phyloP scores from a whole-genome alignment of 1,140 invertebrate genomes.

The Drosophila eugracilis region DNA sequence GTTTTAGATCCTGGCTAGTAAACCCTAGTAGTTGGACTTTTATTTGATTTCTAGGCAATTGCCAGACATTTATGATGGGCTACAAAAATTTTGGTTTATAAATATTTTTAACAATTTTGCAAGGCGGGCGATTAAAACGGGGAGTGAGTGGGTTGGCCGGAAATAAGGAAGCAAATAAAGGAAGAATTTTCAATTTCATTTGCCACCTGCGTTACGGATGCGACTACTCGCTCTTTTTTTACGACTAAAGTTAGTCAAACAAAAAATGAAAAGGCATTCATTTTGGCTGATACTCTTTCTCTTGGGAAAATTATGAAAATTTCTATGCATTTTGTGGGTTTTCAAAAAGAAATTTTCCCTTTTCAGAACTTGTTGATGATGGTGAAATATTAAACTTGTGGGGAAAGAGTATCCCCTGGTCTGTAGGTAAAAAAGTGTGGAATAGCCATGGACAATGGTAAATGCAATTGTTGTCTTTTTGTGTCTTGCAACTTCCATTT shows the following conservation, averaged over 20 bases:
- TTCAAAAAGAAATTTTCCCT: no score
- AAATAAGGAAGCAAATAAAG: constrained; percentile 26
- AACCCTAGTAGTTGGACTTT: background rate
- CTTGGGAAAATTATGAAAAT: no score
- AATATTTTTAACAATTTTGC: no score
- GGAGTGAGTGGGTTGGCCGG: background rate
- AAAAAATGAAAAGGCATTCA: constrained; percentile 6
- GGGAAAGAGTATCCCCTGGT: constrained; percentile 12
- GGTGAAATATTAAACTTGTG: no score
- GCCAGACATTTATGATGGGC: background rate
- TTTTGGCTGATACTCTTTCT: no score
- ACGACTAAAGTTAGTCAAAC: constrained; percentile 42
- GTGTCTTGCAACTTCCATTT: constrained; percentile 36
- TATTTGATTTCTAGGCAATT: background rate
- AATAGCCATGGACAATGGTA: background rate
- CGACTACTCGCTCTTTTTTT: constrained; percentile 25
- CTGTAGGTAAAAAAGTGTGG: no score
- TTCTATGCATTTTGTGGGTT: no score
- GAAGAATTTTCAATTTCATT: constrained; percentile 60
- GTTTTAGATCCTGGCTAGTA: background rate
- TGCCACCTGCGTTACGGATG: constrained; percentile 58
- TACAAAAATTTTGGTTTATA: background rate
- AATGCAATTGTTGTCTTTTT: constrained; percentile 17
- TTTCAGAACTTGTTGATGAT: no score
- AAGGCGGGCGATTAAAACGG: constrained; percentile 5